These are phyloP conservation scores for Heliopora coerulea DNA, from an alignment of 92 coral and sea anemone species.

Conservation along the genomic window DNA sequence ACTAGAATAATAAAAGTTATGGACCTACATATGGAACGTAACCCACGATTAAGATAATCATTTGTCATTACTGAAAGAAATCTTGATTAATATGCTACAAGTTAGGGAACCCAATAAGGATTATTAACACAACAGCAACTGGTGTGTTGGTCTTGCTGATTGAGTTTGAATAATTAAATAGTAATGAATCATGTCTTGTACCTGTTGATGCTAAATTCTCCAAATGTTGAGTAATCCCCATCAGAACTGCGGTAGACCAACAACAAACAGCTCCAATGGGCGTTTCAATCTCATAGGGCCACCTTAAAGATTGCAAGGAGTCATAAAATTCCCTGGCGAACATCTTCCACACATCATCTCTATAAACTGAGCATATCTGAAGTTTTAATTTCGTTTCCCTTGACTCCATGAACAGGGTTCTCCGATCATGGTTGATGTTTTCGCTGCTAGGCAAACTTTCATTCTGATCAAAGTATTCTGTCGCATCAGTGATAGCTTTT, in stretches of 20 bases:
- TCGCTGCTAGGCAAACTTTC: neutral
- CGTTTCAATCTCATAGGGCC: conserved; percentile 21
- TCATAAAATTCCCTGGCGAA: conserved; percentile 58
- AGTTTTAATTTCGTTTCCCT: conserved; percentile 32
- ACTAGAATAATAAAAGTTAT: no score
- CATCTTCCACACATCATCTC: conserved; percentile 69
- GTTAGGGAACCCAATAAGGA: neutral
- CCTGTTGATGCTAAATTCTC: conserved; percentile 35
- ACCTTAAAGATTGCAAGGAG: conserved; percentile 44
- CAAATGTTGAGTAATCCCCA: conserved; percentile 32
- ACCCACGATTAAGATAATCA: no score
- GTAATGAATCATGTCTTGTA: neutral
- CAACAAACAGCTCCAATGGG: conserved; percentile 36
- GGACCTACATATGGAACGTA: no score
- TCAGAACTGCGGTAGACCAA: conserved; percentile 30
- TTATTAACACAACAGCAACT: neutral
- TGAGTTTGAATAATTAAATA: no score
- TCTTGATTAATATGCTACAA: neutral
- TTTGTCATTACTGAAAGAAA: no score
- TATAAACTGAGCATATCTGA: conserved; percentile 65
- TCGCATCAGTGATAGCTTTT: conserved; percentile 18
- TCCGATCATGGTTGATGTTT: conserved; percentile 23
- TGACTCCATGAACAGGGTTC: conserved; percentile 40
- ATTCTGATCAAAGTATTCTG: conserved; percentile 3
- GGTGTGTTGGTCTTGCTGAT: neutral